Evolutionary conservation across 2,888 invertebrate species (phyloP).

Genomic region (Tiliacea citrago): DNA sequence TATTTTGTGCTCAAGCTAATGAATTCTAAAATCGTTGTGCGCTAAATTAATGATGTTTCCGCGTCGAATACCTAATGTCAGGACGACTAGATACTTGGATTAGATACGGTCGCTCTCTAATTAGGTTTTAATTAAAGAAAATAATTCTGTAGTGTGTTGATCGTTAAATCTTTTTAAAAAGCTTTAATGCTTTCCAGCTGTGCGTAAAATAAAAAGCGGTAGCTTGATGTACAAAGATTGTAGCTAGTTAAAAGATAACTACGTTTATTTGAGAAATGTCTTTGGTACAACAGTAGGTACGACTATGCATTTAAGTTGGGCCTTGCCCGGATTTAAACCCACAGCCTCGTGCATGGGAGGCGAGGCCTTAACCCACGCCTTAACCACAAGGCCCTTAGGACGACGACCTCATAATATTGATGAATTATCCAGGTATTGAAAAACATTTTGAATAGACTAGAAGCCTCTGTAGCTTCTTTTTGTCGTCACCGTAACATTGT

Average conservation of each 20-base stretch:
- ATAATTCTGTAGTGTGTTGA: constrained; percentile 12
- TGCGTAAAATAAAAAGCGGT: not conserved
- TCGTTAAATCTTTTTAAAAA: constrained; percentile 12
- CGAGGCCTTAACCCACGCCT: no score
- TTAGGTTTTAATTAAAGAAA: constrained; percentile 24
- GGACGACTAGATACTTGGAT: constrained; percentile 17
- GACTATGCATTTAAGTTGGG: no score
- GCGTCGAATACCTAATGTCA: constrained; percentile 28
- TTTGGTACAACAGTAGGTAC: no score
- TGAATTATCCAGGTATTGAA: no score
- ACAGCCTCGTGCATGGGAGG: no score
- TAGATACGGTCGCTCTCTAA: constrained; percentile 40
- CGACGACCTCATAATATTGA: no score
- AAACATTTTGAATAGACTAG: no score
- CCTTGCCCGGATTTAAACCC: no score
- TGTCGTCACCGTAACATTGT: no score
- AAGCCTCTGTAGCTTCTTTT: no score
- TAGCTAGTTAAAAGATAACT: not conserved
- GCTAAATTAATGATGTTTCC: constrained; percentile 50
- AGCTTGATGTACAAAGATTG: not conserved
- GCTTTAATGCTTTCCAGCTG: constrained; percentile 17
- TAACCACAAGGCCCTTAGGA: no score
- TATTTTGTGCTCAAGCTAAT: constrained; percentile 52
- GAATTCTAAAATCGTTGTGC: constrained; percentile 54
- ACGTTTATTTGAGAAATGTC: no score